Base-by-base conservation (phyloP, 2,797 vertebrate species). In the Chaetophractus vellerosus region DNA sequence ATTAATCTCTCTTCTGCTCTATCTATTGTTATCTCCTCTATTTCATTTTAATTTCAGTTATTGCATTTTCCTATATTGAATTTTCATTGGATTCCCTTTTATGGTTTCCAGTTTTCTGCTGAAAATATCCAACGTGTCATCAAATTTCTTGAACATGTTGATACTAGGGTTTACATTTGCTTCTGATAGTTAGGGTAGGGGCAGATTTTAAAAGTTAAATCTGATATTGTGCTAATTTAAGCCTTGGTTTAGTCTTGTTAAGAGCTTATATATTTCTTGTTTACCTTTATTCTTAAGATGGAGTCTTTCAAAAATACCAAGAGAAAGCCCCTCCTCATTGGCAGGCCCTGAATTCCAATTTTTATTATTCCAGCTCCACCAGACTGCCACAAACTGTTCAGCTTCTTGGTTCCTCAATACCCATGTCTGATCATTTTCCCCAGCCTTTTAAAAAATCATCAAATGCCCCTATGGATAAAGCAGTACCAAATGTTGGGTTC, bases 211-310 rank as follows among this genome's bases (percentile, higher is more conserved):
- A 59, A 93, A 90, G 85, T 6, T 10, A 36, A 92, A 59, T 88
- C 36, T 91, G 31, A 45, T 74, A 66, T 9, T 28, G 59, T 82
- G 16, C 10, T 78, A 66, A 74, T 59, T 86, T 86, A 64, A 91
- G 84, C 74, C 2, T 94, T 23, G 7, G 4, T 33, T 95, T 89
- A 91, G 11, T n/a, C 80, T 88, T 93, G 83, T 89, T 41, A 50
- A 88, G n/a, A 50, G 3, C 6, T 45, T 66, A 19, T 33, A n/a
- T 66, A 33, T 15, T 66, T 33, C 57, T 84, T 57, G 10, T 12
- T 61, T 66, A 66, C 12, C 64, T n/a, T 72, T 72, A 45, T 24
- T 45, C 38, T 72, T 28, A 28, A 15, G 24, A 26, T 45, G 45
- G 2, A 74, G 50, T 69, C 41, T 93, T 95, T 72, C 36, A 90